phyloP scores from a whole-genome alignment of 2,113 vertebrate genomes.

The Hippoglossus stenolepis region DNA sequence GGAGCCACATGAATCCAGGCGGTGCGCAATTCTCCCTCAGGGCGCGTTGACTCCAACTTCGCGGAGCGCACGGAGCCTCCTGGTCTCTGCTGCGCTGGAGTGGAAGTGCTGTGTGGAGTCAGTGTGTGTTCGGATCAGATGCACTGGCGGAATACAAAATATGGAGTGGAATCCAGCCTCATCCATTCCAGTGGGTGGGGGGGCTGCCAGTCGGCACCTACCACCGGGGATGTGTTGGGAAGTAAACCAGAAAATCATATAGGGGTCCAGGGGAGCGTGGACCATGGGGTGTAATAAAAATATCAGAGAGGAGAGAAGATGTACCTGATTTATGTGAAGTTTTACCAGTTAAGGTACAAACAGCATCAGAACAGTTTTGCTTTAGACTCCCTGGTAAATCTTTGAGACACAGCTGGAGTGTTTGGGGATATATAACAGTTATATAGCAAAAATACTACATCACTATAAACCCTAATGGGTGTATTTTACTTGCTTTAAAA shows the following conservation, averaged over 20 bases:
- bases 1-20: conserved; percentile 72
- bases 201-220: background rate
- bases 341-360: no score
- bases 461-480: no score
- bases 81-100: conserved; percentile 47
- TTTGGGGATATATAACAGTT: no score
- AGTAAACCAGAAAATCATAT: background rate
- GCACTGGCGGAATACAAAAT: conserved; percentile 66
- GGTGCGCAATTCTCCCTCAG: background rate
- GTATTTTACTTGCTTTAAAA: no score
- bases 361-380: no score
- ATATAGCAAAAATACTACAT: no score
- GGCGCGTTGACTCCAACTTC: conserved; percentile 67
- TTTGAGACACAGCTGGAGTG: no score
- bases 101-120: background rate
- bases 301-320: no score
- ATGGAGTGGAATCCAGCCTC: conserved; percentile 72
- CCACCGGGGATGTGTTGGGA: background rate
- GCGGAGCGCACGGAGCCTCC: conserved; percentile 42
- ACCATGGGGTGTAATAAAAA: no score
- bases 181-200: background rate
- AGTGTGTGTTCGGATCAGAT: conserved; percentile 52
- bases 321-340: background rate
- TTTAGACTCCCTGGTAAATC: no score
- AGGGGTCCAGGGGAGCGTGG: background rate